phyloP scores from a whole-genome alignment of 2,888 invertebrate species.

The Drosophila anceps region DNA sequence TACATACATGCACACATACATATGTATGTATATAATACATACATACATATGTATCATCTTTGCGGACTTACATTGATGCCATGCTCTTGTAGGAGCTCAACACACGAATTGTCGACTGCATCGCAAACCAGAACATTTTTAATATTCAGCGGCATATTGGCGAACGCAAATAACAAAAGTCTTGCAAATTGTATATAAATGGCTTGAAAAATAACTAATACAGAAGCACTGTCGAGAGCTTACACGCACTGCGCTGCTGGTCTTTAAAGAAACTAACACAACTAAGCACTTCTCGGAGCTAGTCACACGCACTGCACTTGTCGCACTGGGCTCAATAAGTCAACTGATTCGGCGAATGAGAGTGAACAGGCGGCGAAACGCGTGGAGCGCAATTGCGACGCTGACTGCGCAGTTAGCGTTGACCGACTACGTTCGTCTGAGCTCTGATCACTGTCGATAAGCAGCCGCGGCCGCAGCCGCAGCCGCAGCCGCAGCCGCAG shows the following conservation, averaged over 20 bases:
- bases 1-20: background rate
- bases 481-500: background rate
- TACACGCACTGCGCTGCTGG: conserved; percentile 35
- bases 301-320: conserved; percentile 38
- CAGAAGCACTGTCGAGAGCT: conserved; percentile 10
- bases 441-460: conserved; percentile 32
- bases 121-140: conserved; percentile 96
- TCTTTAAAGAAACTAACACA: conserved; percentile 2
- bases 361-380: conserved; percentile 30
- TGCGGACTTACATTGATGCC: conserved; percentile 89
- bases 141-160: conserved; percentile 87
- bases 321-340: conserved; percentile 39
- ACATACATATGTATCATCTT: background rate
- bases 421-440: background rate
- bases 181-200: background rate
- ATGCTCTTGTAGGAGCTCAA: conserved; percentile 91
- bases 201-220: conserved; percentile 9
- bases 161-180: conserved; percentile 2
- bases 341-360: conserved; percentile 54
- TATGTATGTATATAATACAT: background rate
- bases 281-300: conserved; percentile 9
- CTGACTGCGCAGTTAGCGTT: conserved; percentile 1
- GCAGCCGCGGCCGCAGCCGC: background rate
- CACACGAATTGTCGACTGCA: conserved; percentile 95
- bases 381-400: conserved; percentile 22